These are phyloP conservation scores for Heliangelus exortis DNA, from an alignment of 2,797 vertebrate species.

Conservation along the genomic window DNA sequence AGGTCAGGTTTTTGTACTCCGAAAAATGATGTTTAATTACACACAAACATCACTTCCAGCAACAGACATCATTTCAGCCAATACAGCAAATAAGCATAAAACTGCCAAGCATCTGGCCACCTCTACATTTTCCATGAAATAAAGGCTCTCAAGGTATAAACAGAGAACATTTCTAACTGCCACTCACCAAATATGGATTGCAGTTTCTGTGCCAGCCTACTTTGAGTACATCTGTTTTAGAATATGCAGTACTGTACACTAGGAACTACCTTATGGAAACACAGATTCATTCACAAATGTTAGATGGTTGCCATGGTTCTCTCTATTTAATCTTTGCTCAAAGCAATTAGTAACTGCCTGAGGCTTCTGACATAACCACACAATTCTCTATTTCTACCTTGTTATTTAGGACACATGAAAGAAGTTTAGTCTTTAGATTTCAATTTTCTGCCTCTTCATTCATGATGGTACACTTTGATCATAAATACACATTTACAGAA, in stretches of 20 bases:
- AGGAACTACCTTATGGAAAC: slow-evolving; percentile 37
- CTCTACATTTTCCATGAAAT: slow-evolving; percentile 47
- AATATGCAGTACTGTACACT: background rate
- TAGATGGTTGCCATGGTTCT: slow-evolving; percentile 50
- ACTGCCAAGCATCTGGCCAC: background rate
- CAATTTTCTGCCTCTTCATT: background rate
- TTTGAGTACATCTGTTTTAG: slow-evolving; percentile 33
- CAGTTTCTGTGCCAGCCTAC: background rate
- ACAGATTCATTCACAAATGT: slow-evolving; percentile 65
- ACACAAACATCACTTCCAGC: slow-evolving; percentile 17
- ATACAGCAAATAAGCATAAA: background rate
- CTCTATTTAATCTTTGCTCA: slow-evolving; percentile 12
- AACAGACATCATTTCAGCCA: background rate
- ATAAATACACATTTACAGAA: background rate
- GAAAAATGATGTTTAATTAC: slow-evolving; percentile 49
- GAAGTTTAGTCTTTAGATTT: background rate
- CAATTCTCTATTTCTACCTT: background rate
- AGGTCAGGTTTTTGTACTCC: background rate
- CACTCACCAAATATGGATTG: slow-evolving; percentile 40
- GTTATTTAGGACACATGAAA: background rate
- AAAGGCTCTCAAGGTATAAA: slow-evolving; percentile 47
- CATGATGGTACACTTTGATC: background rate
- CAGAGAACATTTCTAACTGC: slow-evolving; percentile 28
- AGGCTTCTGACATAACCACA: background rate
- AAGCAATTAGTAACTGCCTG: slow-evolving; percentile 10